Percentiles rank a stretch among this genome's conserved stretches.
Evolutionary conservation across 2,888 invertebrate species (phyloP).

Genomic region (Parnassius apollo): DNA sequence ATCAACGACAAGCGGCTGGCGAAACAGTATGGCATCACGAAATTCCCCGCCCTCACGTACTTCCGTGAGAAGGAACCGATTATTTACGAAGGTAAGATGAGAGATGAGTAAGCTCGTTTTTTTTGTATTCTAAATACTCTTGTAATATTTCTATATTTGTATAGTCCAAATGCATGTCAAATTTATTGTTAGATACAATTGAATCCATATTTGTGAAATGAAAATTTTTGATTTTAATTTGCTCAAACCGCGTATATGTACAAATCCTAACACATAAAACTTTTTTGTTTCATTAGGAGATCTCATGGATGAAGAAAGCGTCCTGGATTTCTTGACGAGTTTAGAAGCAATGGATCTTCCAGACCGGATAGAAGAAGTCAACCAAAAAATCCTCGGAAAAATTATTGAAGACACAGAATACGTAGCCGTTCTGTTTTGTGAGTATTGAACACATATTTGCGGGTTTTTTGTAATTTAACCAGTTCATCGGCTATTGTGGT

Average conservation of each 20-base stretch:
- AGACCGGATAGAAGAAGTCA: slow-evolving; percentile 97
- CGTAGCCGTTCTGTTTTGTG: slow-evolving; percentile 96
- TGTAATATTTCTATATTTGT: too few relatives aligned
- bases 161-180: too few relatives aligned
- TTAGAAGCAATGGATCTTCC: slow-evolving; percentile 97
- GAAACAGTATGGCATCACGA: slow-evolving; percentile 97
- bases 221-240: too few relatives aligned
- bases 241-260: too few relatives aligned
- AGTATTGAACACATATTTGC: slow-evolving; percentile 75
- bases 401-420: slow-evolving; percentile 95
- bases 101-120: slow-evolving; percentile 15
- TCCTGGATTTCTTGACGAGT: slow-evolving; percentile 95
- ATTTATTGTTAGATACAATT: too few relatives aligned
- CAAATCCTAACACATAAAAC: too few relatives aligned
- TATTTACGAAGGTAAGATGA: slow-evolving; percentile 90
- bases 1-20: slow-evolving; percentile 98
- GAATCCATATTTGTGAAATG: too few relatives aligned
- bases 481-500: slow-evolving; percentile 64
- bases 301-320: slow-evolving; percentile 96
- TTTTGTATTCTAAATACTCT: not conserved
- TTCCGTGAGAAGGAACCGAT: slow-evolving; percentile 98
- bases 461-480: slow-evolving; percentile 42
- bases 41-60: slow-evolving; percentile 97
- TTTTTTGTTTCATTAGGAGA: slow-evolving; percentile 83
- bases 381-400: slow-evolving; percentile 92